Base-by-base conservation (phyloP, 2,797 vertebrate species). In the Oryzias sinensis region DNA sequence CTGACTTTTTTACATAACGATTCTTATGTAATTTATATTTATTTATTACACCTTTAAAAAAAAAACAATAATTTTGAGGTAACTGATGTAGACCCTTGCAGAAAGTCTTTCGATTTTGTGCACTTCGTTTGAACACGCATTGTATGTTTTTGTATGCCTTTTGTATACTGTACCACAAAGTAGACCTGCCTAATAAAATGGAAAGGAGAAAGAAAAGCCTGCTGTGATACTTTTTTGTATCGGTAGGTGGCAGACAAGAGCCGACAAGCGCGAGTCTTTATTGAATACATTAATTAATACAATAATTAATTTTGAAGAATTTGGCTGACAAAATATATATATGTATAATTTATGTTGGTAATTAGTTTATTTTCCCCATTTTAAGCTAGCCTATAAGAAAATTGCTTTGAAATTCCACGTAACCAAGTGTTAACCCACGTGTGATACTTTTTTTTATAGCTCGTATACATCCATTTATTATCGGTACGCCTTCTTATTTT, bases 21-120 rank as follows among this genome's bases (percentile, higher is more conserved):
- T 83, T 87, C 65, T 85, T 77, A 60, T 79, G 77, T 93, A 92
- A 92, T 91, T 93, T 93, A 92, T 92, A 89, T 82, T 89, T 90
- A 93, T 92, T 93, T 93, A 93, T 93, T 92, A 85, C 87, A 69
- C 77, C 57, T 79, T 81, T 86, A 72, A 84, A 80, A 71, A 87
- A 78, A 85, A 86, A 83, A 37, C 11, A 11, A 37, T 11, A 37
- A 37, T 83, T 90, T 88, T 88, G 85, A 85, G 73, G 78, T 76
- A 87, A 77, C 77, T 81, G 76, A 80, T 85, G 64, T 84, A 72
- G 76, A 86, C 59, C 61, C 76, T 83, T 81, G 80, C 66, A 68
- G 68, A 77, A 79, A 74, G 40, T 72, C 59, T 74, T 52, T 76
- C 68, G 50, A 83, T 87, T 88, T 84, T 86, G 87, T 92, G 90